Base-by-base conservation (phyloP, 2,113 vertebrate species). In the Gambusia affinis region DNA sequence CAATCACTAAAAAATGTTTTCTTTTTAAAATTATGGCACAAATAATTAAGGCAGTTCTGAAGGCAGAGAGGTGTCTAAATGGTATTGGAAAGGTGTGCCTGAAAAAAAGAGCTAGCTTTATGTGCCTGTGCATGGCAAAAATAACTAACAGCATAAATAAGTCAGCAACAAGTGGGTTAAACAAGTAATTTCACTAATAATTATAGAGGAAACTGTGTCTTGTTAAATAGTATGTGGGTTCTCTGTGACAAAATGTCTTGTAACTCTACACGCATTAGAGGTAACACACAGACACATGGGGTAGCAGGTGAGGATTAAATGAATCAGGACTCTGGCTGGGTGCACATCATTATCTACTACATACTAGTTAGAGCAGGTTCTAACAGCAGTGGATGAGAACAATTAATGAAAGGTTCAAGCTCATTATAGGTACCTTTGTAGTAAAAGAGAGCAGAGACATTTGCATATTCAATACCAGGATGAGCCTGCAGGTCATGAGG, bases 351-450 rank as follows among this genome's bases (percentile, higher is more conserved):
- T 84, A 83, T 79, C 14, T 60, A 73, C 70, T 80, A 73, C 71
- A 73, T 37, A 35, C 44, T 60, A 37, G 73, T 84, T 71, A 72
- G 33, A 64, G 24, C 1, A 2, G 22, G 67, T 61, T 65, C 63
- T 78, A 83, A 84, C 78, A 78, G 80, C 80, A 70, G 68, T 70
- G 61, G 85, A 87, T 72, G 79, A 76, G 79, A 70, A 70, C 77
- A 81, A 78, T 82, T 88, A 92, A 82, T 89, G 77, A 87, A 72
- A 78, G 83, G 74, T 80, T 87, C 57, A 79, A 72, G 81, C 82
- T 89, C 86, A 89, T 93, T 88, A 87, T 72, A 60, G 70, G 44
- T 64, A 60, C 64, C 30, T 83, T 82, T 73, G 44, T 70, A 64
- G 61, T 72, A 62, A 64, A 73, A 60, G 62, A 22, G 54, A 78